A percentile compares a stretch with the other conserved stretches of the same genome.
phyloP scores from a whole-genome alignment of 2,113 vertebrate genomes.

The Macquaria ambigua region DNA sequence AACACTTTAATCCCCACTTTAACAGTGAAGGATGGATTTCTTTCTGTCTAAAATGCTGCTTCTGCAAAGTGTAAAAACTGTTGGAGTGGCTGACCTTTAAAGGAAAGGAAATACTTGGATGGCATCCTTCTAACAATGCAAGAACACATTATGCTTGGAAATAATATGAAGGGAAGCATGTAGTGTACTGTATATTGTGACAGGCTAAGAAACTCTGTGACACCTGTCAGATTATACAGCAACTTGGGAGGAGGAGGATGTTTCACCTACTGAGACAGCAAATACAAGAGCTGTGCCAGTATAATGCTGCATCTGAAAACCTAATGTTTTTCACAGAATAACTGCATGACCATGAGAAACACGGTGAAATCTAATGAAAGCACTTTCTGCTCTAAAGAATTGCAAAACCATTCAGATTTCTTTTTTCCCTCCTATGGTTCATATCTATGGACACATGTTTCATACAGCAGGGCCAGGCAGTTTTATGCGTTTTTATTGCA shows the following conservation, averaged over 20 bases:
- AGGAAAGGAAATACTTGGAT: not conserved
- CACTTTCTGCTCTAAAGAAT: not conserved
- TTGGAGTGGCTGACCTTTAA: not conserved
- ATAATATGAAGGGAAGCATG: conserved; percentile 9
- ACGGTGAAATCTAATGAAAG: not conserved
- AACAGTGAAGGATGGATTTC: conserved; percentile 30
- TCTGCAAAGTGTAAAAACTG: conserved; percentile 23
- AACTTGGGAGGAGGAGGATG: conserved; percentile 3
- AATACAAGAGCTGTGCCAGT: not conserved
- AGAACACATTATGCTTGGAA: not conserved
- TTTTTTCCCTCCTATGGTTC: not conserved
- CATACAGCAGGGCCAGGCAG: too few species aligned
- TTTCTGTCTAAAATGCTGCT: conserved; percentile 26
- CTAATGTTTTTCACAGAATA: not conserved
- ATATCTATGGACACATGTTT: not conserved
- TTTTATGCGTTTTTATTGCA: not conserved
- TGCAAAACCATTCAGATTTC: too few species aligned
- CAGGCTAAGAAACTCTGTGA: conserved; percentile 11
- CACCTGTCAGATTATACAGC: conserved; percentile 23
- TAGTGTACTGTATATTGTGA: not conserved
- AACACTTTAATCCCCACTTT: conserved; percentile 44
- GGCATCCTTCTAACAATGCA: conserved; percentile 1
- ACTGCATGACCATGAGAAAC: not conserved
- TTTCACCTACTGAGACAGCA: conserved; percentile 13
- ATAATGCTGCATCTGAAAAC: not conserved